A percentile compares a stretch with the other conserved stretches of the same genome.
Evolutionary conservation across 1,140 invertebrate genomes (phyloP).

Genomic region (Ceratosolen solmsi): DNA sequence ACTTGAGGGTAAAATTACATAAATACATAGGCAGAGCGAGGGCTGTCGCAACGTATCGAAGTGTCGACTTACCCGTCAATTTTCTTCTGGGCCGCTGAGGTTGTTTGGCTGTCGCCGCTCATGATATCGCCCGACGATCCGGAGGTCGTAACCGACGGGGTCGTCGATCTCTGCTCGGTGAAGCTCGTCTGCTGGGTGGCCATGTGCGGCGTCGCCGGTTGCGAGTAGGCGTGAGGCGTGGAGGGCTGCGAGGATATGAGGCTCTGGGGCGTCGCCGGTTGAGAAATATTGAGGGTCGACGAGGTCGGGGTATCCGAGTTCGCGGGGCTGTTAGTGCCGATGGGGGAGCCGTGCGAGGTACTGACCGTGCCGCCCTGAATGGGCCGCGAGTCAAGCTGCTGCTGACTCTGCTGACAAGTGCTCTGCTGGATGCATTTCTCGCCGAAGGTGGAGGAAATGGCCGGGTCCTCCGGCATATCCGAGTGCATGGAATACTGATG

Average conservation of each 20-base stretch:
- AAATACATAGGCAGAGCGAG: background rate
- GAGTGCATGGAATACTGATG: slow-evolving; percentile 65
- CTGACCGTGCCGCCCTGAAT: slow-evolving; percentile 84
- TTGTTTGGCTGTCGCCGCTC: slow-evolving; percentile 51
- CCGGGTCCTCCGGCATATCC: slow-evolving; percentile 79
- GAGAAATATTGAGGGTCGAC: slow-evolving; percentile 62
- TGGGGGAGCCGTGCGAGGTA: slow-evolving; percentile 82
- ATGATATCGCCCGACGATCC: slow-evolving; percentile 12
- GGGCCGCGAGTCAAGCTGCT: slow-evolving; percentile 75
- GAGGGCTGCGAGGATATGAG: slow-evolving; percentile 68
- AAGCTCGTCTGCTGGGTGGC: slow-evolving; percentile 52
- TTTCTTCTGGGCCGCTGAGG: slow-evolving; percentile 9
- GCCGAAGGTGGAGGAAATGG: slow-evolving; percentile 81
- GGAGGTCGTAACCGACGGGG: slow-evolving; percentile 48
- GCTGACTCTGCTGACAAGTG: slow-evolving; percentile 64
- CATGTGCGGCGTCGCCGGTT: slow-evolving; percentile 68
- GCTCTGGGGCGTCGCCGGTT: slow-evolving; percentile 68
- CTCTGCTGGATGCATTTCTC: slow-evolving; percentile 73
- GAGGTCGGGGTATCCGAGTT: slow-evolving; percentile 68
- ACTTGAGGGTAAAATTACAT: too few species aligned
- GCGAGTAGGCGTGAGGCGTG: slow-evolving; percentile 68
- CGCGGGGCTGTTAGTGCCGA: slow-evolving; percentile 73
- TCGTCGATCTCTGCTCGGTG: slow-evolving; percentile 61
- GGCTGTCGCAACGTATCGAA: background rate
- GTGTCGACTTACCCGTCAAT: slow-evolving; percentile 25